Percentiles rank a stretch among this genome's conserved stretches.
Conservation (phyloP, 2,113 vertebrate species). For the Mobula hypostoma region DNA sequence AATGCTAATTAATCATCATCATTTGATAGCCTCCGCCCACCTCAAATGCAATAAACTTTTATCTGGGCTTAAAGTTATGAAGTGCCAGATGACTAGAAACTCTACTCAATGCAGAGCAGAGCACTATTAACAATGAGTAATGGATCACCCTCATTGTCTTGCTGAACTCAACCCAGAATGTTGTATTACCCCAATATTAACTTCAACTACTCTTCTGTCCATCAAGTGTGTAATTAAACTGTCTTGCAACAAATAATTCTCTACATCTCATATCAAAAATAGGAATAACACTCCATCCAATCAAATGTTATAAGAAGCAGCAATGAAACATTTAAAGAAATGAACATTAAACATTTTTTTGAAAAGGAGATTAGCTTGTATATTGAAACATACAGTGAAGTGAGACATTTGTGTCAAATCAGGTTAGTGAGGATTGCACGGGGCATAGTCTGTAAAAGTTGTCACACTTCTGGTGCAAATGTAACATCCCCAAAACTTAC, state of each 20-base stretch:
- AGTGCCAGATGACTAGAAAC: not conserved
- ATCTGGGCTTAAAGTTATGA: not conserved
- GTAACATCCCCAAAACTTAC: no score
- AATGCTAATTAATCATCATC: not conserved
- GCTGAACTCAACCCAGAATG: not conserved
- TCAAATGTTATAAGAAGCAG: no score
- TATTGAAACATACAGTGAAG: no score
- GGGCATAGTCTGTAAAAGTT: no score
- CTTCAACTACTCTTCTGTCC: not conserved
- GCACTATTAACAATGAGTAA: not conserved
- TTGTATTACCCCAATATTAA: not conserved
- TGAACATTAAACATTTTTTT: no score
- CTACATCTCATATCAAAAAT: no score
- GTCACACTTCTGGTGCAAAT: no score
- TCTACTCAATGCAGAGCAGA: not conserved
- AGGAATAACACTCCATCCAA: no score
- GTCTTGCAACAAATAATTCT: not conserved
- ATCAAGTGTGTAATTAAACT: not conserved
- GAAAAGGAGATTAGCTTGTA: no score
- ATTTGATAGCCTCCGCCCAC: not conserved
- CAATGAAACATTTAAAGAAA: not conserved
- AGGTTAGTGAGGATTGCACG: no score
- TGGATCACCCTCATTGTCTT: not conserved
- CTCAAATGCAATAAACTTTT: no score
- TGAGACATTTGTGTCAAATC: no score